Evolutionary conservation across 2,888 invertebrate species (phyloP), one percentile per base, ranked within the genome.

Genomic region (Rambutsinella grinnellia): DNA sequence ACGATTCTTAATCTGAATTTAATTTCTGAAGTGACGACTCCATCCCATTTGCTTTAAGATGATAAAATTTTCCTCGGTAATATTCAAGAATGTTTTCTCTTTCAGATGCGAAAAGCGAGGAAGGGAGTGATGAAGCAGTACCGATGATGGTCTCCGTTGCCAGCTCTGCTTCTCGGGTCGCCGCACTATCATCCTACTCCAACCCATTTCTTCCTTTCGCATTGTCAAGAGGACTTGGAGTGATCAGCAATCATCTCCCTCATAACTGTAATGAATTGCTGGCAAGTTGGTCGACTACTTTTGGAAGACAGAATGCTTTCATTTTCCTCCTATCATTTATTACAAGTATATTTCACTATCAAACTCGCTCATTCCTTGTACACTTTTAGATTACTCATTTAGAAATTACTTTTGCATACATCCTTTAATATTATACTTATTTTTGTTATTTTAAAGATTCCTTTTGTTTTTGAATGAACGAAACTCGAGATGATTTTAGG

Each of bases 61-160:
- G 13, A n/a, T n/a, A n/a, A n/a, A n/a, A n/a, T n/a, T n/a, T n/a
- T n/a, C n/a, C n/a, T n/a, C n/a, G n/a, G n/a, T n/a, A n/a, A n/a
- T n/a, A n/a, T n/a, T n/a, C n/a, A n/a, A n/a, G n/a, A n/a, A 21
- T 60, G 21, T 36, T 27, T 65, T 3, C 2, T 23, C 2, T 67
- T 67, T 13, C 46, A 69, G 69, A 69, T 44, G 46, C 69, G 6
- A 36, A 61, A 36, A 61, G 23, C 13, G 69, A 69, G 27, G 69
- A 69, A 53, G 69, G 61, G 23, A 69, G 61, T 69, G 69, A 69
- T 19, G 69, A 69, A 54, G 69, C 69, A 17, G 46, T 69, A 53
- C 69, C 69, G 21, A 69, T 69, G 69, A 69, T 69, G 69, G 69
- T 69, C 13, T 69, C 69, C 46, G 69, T 69, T 23, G 69, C 69